Evolutionary conservation across 2,113 vertebrate genomes (phyloP).

Genomic region (Chaetops frenatus): DNA sequence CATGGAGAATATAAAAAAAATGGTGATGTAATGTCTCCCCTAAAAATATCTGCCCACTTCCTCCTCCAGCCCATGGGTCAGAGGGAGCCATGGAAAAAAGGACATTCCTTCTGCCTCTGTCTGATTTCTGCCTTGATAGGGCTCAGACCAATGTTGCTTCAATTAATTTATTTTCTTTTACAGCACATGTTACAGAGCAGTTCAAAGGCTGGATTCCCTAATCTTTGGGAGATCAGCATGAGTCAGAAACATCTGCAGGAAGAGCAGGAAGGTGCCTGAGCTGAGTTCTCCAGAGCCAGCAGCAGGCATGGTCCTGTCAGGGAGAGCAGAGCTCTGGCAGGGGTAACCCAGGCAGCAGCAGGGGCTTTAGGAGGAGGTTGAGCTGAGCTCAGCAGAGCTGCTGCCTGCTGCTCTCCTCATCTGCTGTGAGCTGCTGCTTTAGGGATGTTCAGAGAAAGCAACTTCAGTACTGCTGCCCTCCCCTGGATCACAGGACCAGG

Average conservation of each 20-base stretch:
- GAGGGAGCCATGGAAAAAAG: not conserved
- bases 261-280: not conserved
- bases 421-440: not conserved
- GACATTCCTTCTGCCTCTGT: not conserved
- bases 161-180: slow-evolving; percentile 17
- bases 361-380: not conserved
- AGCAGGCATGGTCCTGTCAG: rapidly evolving
- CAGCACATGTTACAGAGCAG: not conserved
- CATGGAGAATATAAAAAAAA: not conserved
- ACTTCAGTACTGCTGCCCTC: not conserved
- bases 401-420: not conserved
- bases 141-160: not conserved
- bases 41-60: slow-evolving; percentile 21
- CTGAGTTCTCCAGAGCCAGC: not conserved
- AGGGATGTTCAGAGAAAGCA: not conserved
- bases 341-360: not conserved
- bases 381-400: not conserved
- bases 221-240: not conserved
- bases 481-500: not conserved
- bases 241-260: slow-evolving; percentile 35
- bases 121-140: not conserved
- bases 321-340: not conserved
- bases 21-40: not conserved
- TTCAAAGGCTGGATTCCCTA: not conserved
- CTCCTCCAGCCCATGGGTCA: not conserved